phyloP scores from a whole-genome alignment of 1,140 invertebrate genomes.

The Sinonovacula constricta region DNA sequence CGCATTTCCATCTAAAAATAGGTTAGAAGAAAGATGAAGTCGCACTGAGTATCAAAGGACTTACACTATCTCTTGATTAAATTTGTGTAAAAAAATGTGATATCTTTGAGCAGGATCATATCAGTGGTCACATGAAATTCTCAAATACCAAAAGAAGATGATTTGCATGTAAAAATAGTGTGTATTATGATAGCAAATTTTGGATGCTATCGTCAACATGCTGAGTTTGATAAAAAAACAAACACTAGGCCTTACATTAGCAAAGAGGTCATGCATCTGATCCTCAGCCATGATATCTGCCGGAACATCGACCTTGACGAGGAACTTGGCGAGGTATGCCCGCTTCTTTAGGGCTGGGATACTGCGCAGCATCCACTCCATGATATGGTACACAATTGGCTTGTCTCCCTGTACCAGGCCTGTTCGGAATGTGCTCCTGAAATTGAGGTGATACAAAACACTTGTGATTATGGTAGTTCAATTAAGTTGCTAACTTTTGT shows the following conservation, averaged over 20 bases:
- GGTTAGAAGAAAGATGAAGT: no score
- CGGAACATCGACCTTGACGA: slow-evolving; percentile 90
- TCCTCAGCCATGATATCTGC: slow-evolving; percentile 88
- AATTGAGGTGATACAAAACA: slow-evolving; percentile 40
- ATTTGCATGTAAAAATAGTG: no score
- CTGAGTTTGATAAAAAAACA: not conserved
- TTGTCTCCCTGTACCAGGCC: slow-evolving; percentile 87
- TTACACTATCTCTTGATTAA: no score
- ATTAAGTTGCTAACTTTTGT: not conserved
- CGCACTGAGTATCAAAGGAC: no score
- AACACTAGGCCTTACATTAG: slow-evolving; percentile 79
- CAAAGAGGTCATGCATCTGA: slow-evolving; percentile 85
- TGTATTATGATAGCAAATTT: no score
- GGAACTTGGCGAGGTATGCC: slow-evolving; percentile 88
- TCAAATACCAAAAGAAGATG: no score
- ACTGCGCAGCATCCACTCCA: slow-evolving; percentile 88
- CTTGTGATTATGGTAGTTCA: not conserved
- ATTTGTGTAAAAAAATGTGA: no score
- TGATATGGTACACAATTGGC: slow-evolving; percentile 86
- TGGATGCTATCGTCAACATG: no score
- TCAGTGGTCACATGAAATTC: no score
- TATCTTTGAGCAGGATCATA: no score
- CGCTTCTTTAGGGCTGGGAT: slow-evolving; percentile 87
- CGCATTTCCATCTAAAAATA: no score
- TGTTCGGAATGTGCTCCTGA: slow-evolving; percentile 82